Evolutionary conservation across 2,113 vertebrate genomes (phyloP).

Genomic region (Himantopus leucocephalus): DNA sequence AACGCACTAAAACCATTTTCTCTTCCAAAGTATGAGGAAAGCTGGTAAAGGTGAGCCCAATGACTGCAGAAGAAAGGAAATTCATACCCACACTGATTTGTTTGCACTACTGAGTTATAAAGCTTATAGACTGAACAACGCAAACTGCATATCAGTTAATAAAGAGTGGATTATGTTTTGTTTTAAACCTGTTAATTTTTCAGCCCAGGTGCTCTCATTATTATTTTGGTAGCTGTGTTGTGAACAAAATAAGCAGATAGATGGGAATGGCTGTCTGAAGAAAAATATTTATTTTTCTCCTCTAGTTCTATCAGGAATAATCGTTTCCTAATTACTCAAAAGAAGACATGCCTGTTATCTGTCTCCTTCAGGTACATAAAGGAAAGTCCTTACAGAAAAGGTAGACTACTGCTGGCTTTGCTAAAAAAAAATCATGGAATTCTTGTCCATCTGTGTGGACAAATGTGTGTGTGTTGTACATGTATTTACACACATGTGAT

Average conservation of each 20-base stretch:
- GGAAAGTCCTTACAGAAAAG: not conserved
- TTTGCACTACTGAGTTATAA: not conserved
- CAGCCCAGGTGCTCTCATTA: not conserved
- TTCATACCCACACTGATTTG: not conserved
- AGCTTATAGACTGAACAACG: not conserved
- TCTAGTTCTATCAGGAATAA: not conserved
- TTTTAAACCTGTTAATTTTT: not conserved
- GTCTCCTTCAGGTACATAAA: not conserved
- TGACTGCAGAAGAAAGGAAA: not conserved
- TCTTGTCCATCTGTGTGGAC: not conserved
- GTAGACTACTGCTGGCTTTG: not conserved
- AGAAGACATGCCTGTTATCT: not conserved
- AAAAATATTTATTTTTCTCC: not conserved
- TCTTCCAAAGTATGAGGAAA: not conserved
- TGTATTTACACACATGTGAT: not conserved
- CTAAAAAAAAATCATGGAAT: not conserved
- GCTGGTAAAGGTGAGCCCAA: not conserved
- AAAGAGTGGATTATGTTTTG: not conserved
- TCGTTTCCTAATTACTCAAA: not conserved
- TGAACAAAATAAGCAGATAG: not conserved
- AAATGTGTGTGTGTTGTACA: not conserved
- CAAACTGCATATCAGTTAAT: not conserved
- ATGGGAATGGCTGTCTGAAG: not conserved
- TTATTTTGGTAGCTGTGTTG: not conserved
- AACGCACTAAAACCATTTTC: not conserved